Percentiles rank a stretch among this genome's conserved stretches.
These are phyloP conservation scores for Pseudoatta argentina DNA, from an alignment of 1,140 invertebrate species.

Conservation along the genomic window DNA sequence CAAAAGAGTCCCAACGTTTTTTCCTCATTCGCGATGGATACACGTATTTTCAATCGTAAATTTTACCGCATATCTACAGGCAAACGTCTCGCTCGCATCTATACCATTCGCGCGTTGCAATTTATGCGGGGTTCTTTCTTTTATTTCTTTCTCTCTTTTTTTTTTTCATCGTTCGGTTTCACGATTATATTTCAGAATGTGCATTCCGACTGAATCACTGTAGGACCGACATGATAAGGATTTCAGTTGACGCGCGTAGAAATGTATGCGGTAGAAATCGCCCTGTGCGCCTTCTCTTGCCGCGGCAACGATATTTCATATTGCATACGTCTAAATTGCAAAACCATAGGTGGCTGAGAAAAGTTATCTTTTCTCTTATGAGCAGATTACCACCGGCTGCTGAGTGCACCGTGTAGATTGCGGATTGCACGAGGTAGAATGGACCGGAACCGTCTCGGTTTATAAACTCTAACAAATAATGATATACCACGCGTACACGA, in stretches of 20 bases:
- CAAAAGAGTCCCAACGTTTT: not conserved
- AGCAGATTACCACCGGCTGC: constrained; percentile 12
- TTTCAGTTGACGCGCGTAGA: constrained; percentile 17
- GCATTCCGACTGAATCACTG: constrained; percentile 16
- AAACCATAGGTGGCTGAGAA: constrained; percentile 41
- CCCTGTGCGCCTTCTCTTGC: not conserved
- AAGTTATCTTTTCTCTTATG: no score
- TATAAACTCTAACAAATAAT: constrained; percentile 48
- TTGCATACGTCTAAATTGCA: constrained; percentile 48
- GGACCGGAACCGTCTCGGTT: constrained; percentile 51
- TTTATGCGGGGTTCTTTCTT: constrained; percentile 8
- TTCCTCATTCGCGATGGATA: not conserved
- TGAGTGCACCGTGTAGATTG: constrained; percentile 23
- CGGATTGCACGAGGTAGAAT: constrained; percentile 29
- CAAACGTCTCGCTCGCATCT: not conserved
- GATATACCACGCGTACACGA: constrained; percentile 20
- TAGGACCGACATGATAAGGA: constrained; percentile 29
- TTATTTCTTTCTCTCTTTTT: not conserved
- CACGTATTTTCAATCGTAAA: constrained; percentile 17
- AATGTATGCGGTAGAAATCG: constrained; percentile 46
- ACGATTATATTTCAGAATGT: constrained; percentile 20
- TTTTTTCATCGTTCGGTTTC: not conserved
- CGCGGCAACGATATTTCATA: constrained; percentile 39
- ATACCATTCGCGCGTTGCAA: not conserved
- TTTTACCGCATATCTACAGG: not conserved